phyloP scores from a whole-genome alignment of 1,140 invertebrate species.

The Drosophila malerkotliana region DNA sequence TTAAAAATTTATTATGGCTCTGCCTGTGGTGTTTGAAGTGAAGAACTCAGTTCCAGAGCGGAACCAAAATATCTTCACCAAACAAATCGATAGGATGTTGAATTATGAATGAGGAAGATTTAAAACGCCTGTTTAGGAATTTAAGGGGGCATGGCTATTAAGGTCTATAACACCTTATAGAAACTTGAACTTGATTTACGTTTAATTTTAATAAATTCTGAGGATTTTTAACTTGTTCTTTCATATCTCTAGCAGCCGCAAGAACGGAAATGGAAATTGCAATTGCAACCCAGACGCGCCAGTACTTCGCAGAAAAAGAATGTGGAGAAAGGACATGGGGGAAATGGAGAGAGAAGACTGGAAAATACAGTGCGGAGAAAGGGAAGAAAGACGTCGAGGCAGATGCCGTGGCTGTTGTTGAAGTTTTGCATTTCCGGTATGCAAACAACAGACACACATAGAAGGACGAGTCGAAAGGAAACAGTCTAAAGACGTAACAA shows the following conservation, averaged over 20 bases:
- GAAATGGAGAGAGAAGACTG: constrained; percentile 11
- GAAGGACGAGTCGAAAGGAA: constrained; percentile 12
- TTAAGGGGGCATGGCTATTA: too few relatives aligned
- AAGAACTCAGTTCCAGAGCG: neutral
- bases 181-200: neutral
- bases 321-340: neutral
- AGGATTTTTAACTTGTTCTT: neutral
- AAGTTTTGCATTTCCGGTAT: constrained; percentile 82
- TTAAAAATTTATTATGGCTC: constrained; percentile 76
- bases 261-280: constrained; percentile 75
- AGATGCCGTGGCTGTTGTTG: constrained; percentile 54
- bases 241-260: constrained; percentile 25
- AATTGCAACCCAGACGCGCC: constrained; percentile 63
- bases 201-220: neutral
- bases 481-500: constrained; percentile 72
- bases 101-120: too few relatives aligned
- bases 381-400: constrained; percentile 23
- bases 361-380: neutral
- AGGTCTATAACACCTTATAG: too few relatives aligned
- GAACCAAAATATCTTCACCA: neutral
- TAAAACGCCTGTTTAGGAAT: too few relatives aligned
- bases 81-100: too few relatives aligned
- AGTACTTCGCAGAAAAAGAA: constrained; percentile 28
- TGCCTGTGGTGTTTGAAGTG: constrained; percentile 37
- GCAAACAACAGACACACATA: constrained; percentile 50